phyloP scores from a whole-genome alignment of 2,113 vertebrate genomes.

The Chloebia gouldiae region DNA sequence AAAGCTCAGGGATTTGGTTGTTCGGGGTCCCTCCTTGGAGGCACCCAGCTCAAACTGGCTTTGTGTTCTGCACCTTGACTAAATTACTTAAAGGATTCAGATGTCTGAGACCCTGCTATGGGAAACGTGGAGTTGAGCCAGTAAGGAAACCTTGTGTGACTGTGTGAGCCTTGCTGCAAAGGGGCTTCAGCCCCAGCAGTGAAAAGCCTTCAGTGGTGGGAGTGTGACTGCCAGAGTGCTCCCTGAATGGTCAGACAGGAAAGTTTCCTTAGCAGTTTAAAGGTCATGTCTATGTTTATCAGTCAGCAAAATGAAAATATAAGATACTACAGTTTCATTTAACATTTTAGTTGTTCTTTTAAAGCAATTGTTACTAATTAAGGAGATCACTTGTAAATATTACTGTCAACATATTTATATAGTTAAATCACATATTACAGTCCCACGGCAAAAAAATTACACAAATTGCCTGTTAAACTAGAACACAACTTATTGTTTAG shows the following conservation, averaged over 20 bases:
- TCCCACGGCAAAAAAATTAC: background rate
- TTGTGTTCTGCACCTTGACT: background rate
- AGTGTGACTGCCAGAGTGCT: background rate
- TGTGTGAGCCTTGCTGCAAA: background rate
- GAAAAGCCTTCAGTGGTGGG: background rate
- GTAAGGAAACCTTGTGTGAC: background rate
- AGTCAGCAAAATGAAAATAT: background rate
- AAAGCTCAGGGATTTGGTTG: fast-evolving
- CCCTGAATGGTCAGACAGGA: background rate
- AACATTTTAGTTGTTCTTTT: background rate
- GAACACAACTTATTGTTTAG: background rate
- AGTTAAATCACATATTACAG: background rate
- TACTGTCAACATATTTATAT: background rate
- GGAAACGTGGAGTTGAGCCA: background rate
- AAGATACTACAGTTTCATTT: background rate
- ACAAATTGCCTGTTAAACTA: background rate
- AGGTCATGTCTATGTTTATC: background rate
- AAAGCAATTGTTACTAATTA: background rate
- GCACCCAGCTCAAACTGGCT: background rate
- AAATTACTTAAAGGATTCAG: background rate
- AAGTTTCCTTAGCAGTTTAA: background rate
- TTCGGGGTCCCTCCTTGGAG: background rate
- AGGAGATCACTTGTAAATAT: background rate
- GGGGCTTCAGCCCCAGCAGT: background rate
- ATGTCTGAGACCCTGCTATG: background rate